Conservation (phyloP, 2,113 vertebrate species). For the Bagarius yarrelli region DNA sequence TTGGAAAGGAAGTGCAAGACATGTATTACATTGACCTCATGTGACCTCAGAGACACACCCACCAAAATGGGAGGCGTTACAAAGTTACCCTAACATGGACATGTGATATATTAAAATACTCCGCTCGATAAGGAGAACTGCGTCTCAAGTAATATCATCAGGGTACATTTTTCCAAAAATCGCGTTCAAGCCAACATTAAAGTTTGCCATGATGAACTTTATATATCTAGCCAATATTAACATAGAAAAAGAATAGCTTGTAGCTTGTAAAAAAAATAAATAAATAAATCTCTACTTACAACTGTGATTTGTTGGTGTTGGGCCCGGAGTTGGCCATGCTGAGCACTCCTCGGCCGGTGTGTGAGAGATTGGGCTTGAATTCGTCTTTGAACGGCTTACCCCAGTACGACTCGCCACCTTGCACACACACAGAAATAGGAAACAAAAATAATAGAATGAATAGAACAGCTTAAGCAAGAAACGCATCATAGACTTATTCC, state of each 20-base stretch:
- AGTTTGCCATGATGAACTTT: no score
- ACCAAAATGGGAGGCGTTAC: no score
- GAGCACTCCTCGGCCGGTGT: conserved; percentile 88
- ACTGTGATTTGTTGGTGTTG: conserved; percentile 96
- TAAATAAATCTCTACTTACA: conserved; percentile 65
- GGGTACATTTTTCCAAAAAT: no score
- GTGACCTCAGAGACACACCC: no score
- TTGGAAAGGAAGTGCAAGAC: no score
- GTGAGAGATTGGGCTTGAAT: conserved; percentile 90
- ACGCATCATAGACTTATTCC: background rate
- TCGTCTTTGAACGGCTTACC: conserved; percentile 93
- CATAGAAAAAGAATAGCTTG: no score
- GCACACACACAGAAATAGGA: background rate
- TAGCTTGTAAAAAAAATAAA: no score
- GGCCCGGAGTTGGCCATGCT: conserved; percentile 99
- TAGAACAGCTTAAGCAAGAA: background rate
- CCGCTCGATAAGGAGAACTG: conserved; percentile 17
- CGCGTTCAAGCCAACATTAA: no score
- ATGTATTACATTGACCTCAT: no score
- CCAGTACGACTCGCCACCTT: conserved; percentile 93
- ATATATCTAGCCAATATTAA: no score
- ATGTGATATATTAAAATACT: conserved; percentile 62
- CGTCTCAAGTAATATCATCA: no score
- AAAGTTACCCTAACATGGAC: no score
- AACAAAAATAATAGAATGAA: background rate